Base-by-base conservation (phyloP, 2,797 vertebrate genomes). In the Scleropages formosus region DNA sequence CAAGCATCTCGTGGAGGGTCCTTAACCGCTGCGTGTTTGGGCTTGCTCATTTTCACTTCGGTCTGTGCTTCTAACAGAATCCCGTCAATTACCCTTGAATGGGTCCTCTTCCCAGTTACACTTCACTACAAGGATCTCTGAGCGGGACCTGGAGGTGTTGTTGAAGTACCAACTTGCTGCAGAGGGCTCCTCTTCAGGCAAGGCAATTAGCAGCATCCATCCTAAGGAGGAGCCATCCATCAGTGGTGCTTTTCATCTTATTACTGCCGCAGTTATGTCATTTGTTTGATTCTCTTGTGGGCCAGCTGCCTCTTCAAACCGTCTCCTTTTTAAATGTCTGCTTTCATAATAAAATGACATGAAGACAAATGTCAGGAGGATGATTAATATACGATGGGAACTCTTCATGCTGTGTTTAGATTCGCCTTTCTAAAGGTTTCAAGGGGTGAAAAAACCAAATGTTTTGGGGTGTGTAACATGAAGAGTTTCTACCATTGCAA, bases 211-310 rank as follows among this genome's bases (percentile, higher is more conserved):
- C 70, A 56, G 60, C 73, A 74, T 67, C 83, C 77, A 67, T 63
- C 64, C 59, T 77, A 74, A 71, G 73, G 74, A 73, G 77, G 66
- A 64, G 8, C 20, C 75, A 78, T 81, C 70, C 76, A 71, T 70
- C 69, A 59, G 26, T 58, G 11, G 7, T 22, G 60, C 4, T 72
- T 78, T 78, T 80, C 74, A 75, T 79, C 66, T 76, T 78, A 74
- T 82, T 84, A 82, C 82, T 80, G 81, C 83, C 81, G 79, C 78
- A 78, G 77, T 83, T 85, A 82, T 74, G 80, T 81, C 77, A 78
- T 84, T 83, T 82, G 81, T 84, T 80, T 78, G 81, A 82, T 78
- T 82, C 20, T 69, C 72, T 31, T 78, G 82, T 83, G 79, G 75
- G 78, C 80, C 72, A 64, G 24, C 61, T 77, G 8, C 22, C 74